Evolutionary conservation across 2,113 vertebrate genomes (phyloP), one percentile per base, ranked within the genome.

Genomic region (Microtus oregoni): DNA sequence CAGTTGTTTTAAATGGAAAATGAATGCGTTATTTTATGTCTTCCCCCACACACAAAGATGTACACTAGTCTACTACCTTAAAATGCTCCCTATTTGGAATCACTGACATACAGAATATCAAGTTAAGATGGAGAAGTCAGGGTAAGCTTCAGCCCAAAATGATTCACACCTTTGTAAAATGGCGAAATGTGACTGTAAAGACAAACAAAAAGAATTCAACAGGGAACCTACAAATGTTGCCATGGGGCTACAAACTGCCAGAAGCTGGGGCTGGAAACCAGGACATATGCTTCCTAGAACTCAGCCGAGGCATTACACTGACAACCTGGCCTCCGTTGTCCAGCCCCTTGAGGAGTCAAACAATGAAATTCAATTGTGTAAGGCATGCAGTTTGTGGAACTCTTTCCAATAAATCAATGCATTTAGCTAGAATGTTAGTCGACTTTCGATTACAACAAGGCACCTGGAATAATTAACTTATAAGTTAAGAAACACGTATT

Each of bases 1-100:
- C 50, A 50, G 50, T 50, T 50, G 50, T 50, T 81, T 95, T 92
- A 67, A 96, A 79, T 65, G 41, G 32, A 41, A 93, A 86, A 17
- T 85, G 35, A 65, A 65, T 86, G 7, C 32, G 5, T 92, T 96
- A 67, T 88, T 28, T 81, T n/a, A 2, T 61, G 47, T 78, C 30
- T 63, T 20, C 41, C 20, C 30, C 3, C 41, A 41, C 41, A 41
- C 50, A 2, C 41, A 77, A 76, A 70, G 61, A 32, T 13, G 55
- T 5, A 30, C 22, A 86, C 30, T 47, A 41, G 10, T 72, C 22
- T 19, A 35, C 50, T 17, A 30, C n/a, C 20, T 72, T 91, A 90
- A 50, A 82, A 58, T 67, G 9, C 7, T 9, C 86, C n/a, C 22
- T 70, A 61, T 87, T 85, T 91, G 44, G 24, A 90, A 13, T 93